Evolutionary conservation across 1,140 invertebrate genomes (phyloP).

Genomic region (Callitettix versicolor): DNA sequence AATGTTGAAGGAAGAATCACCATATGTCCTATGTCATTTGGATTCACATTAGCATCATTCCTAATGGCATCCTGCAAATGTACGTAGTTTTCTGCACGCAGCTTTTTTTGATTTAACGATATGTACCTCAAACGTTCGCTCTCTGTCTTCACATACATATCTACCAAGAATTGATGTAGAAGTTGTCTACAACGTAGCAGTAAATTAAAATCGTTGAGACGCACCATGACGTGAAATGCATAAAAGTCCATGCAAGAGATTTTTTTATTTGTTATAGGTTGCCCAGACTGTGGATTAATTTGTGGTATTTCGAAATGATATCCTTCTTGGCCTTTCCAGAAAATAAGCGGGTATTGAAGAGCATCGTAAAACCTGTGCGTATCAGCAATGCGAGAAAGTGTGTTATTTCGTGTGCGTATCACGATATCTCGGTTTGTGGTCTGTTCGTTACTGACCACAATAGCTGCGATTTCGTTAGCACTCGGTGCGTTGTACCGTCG

Average conservation of each 20-base stretch:
- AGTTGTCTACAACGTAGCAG: constrained; percentile 24
- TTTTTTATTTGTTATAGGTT: constrained; percentile 25
- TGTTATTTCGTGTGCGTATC: too few species aligned
- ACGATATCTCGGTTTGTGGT: too few species aligned
- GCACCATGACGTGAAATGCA: constrained; percentile 24
- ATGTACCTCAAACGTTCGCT: constrained; percentile 33
- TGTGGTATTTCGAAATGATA: neutral
- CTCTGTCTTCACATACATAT: constrained; percentile 37
- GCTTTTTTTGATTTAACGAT: constrained; percentile 26
- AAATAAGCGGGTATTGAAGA: neutral
- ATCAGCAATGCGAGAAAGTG: too few species aligned
- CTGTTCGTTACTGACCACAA: too few species aligned
- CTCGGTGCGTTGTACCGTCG: neutral
- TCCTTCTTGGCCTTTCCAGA: neutral
- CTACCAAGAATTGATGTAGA: constrained; percentile 34
- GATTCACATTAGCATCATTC: constrained; percentile 12
- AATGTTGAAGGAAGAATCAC: constrained; percentile 35
- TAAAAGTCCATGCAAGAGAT: constrained; percentile 28
- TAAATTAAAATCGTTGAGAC: constrained; percentile 12
- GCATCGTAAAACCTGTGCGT: neutral
- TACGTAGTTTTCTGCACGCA: constrained; percentile 24
- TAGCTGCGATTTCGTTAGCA: neutral
- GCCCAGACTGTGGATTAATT: too few species aligned
- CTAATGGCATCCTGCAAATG: constrained; percentile 29
- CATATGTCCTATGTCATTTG: constrained; percentile 14